These are phyloP conservation scores for Synaphobranchus kaupii DNA, from an alignment of 2,797 vertebrate genomes.

Conservation along the genomic window DNA sequence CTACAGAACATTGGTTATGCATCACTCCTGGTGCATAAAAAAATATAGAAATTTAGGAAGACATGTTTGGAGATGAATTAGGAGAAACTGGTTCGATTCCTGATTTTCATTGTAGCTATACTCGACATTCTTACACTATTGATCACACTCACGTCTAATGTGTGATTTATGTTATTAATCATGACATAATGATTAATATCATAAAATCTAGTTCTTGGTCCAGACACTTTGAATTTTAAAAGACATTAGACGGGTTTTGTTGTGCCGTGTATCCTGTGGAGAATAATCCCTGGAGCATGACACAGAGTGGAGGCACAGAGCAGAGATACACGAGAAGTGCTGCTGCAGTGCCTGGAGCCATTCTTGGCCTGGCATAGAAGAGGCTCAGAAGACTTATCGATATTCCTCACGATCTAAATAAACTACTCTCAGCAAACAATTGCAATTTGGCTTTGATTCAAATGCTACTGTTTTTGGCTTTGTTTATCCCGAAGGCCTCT, in stretches of 20 bases:
- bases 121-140: not conserved
- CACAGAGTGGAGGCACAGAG: not conserved
- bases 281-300: not conserved
- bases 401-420: conserved; percentile 16
- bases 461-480: conserved; percentile 22
- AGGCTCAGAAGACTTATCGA: conserved; percentile 29
- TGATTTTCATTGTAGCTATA: not conserved
- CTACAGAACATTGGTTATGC: not conserved
- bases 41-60: not conserved
- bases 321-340: not conserved
- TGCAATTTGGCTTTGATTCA: conserved; percentile 23
- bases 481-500: conserved; percentile 28
- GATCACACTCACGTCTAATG: not conserved
- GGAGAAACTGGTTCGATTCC: not conserved
- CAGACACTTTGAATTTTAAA: not conserved
- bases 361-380: conserved; percentile 25
- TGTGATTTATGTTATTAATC: not conserved
- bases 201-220: not conserved
- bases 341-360: conserved; percentile 20
- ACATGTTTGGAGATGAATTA: not conserved
- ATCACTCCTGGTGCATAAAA: not conserved
- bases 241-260: not conserved
- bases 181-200: not conserved
- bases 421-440: conserved; percentile 23
- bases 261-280: conserved; percentile 23